Evolutionary conservation across 2,113 vertebrate species (phyloP), one percentile per base, ranked within the genome.

Genomic region (Apistogramma diplotaenia): DNA sequence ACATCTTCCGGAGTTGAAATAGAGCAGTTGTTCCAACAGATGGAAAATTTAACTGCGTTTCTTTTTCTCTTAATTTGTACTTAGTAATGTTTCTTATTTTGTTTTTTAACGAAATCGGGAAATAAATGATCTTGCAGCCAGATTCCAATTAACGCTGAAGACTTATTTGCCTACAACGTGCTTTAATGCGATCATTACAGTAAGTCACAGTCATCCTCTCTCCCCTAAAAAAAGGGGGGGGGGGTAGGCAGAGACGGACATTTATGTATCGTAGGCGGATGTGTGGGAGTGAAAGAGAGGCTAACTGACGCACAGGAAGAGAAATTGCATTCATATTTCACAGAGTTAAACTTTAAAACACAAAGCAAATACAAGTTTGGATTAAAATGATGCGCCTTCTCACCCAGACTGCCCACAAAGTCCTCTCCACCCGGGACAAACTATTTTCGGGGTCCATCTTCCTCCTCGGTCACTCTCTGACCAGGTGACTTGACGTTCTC

Each of bases 371-470:
- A 31, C 35, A 10, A 0, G 6, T 46, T 40, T 43, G 12, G 23
- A 51, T 71, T 53, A 15, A 55, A 67, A 76, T 29, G 27, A 33
- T 37, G 51, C 43, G 18, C 46, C 31, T 2, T 6, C 94, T 96
- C 89, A 96, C 95, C 95, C 93, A 93, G 40, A 94, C 82, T 6
- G 90, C 82, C 94, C 94, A 95, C 18, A 95, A 65, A 33, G 85
- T 93, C 62, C 94, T 92, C 60, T 89, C 91, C 76, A 90, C 9
- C n/a, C 93, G 85, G 67, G 81, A 10, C 3, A 76, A 0, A 1
- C 83, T 18, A 37, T 40, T 74, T 23, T 91, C 89, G 5, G 77
- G 55, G 8, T 95, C 95, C 95, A 96, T 96, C 58, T 23, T 78
- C 27, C 6, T 56, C 10, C 57, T 40, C 3, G 18, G 33, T 25